A percentile compares a stretch with the other conserved stretches of the same genome.
These are phyloP conservation scores for Cynopterus brachyotis DNA, from an alignment of 2,113 vertebrate genomes.

Conservation along the genomic window DNA sequence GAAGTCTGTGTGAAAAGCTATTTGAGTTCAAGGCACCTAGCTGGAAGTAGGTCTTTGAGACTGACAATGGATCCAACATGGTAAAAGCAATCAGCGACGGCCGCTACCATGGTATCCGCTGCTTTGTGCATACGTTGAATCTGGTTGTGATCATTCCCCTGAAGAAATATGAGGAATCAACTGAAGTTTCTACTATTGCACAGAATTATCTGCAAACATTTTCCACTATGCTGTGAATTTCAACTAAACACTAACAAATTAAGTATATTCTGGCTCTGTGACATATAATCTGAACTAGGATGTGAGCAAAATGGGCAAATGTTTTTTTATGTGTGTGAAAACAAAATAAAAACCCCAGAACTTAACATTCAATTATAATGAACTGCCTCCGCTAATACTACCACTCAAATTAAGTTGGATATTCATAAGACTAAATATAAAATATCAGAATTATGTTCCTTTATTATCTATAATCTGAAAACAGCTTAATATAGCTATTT, in stretches of 20 bases:
- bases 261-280: constrained; percentile 46
- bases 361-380: constrained; percentile 35
- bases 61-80: constrained; percentile 81
- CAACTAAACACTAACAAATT: constrained; percentile 58
- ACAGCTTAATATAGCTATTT: constrained; percentile 43
- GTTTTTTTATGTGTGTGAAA: constrained; percentile 29
- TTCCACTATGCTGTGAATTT: constrained; percentile 73
- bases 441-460: constrained; percentile 4
- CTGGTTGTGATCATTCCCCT: constrained; percentile 80
- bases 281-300: constrained; percentile 64
- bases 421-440: not conserved
- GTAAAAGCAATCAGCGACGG: constrained; percentile 82
- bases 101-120: constrained; percentile 81
- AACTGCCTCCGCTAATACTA: constrained; percentile 36
- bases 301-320: constrained; percentile 75
- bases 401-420: not conserved
- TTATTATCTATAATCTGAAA: constrained; percentile 8
- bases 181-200: constrained; percentile 78
- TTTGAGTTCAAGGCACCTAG: constrained; percentile 82
- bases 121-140: constrained; percentile 80
- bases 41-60: constrained; percentile 79
- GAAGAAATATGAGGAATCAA: constrained; percentile 81
- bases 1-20: constrained; percentile 81
- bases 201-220: constrained; percentile 78
- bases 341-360: not conserved